These are phyloP conservation scores for Leptopilina myrica DNA, from an alignment of 2,888 invertebrate genomes.

Conservation along the genomic window DNA sequence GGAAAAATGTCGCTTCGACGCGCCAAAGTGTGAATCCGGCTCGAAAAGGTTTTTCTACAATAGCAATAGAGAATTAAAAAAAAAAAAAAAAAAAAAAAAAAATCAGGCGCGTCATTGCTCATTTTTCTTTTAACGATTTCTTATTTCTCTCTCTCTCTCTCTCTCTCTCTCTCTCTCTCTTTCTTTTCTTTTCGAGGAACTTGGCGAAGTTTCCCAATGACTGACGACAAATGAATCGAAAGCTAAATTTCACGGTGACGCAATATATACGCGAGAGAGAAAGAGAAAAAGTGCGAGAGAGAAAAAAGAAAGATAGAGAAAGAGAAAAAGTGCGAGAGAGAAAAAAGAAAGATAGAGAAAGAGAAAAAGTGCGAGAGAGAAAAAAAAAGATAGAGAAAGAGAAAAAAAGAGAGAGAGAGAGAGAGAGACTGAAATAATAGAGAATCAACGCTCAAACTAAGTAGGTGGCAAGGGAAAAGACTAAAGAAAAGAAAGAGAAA, in stretches of 20 bases:
- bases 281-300: no score
- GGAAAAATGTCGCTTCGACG: constrained; percentile 47
- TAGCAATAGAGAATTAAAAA: constrained; percentile 31
- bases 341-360: no score
- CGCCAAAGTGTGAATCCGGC: constrained; percentile 39
- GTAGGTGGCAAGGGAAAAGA: constrained; percentile 41
- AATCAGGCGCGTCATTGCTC: constrained; percentile 41
- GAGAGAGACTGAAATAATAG: background rate
- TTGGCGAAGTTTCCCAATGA: constrained; percentile 33
- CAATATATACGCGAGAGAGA: constrained; percentile 47
- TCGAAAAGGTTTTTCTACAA: constrained; percentile 46
- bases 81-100: constrained; percentile 34
- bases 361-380: constrained; percentile 28
- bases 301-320: background rate
- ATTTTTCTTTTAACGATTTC: constrained; percentile 35
- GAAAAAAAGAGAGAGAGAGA: no score
- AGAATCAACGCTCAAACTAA: constrained; percentile 15
- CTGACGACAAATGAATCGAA: constrained; percentile 50
- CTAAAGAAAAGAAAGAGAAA: constrained; percentile 39
- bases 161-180: background rate
- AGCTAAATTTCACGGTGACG: constrained; percentile 56
- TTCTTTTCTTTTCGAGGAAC: constrained; percentile 39
- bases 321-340: background rate
- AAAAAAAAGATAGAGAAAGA: background rate
- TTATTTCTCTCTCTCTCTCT: background rate